These are phyloP conservation scores for Pristionchus mayeri DNA, from an alignment of 2,888 invertebrate genomes.

Conservation along the genomic window DNA sequence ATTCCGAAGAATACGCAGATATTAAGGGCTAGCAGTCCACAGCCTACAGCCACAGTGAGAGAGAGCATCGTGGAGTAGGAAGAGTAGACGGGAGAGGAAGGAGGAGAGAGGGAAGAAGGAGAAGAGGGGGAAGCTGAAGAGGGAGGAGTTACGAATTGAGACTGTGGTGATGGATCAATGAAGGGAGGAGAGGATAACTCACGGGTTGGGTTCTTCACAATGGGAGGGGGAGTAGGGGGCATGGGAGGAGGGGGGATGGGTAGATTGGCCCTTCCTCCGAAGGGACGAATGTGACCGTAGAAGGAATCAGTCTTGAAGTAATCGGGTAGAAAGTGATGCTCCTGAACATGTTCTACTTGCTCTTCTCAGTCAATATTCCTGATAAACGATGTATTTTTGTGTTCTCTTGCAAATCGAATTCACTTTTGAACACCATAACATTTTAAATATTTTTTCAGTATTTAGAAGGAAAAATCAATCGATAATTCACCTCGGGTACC, in stretches of 20 bases:
- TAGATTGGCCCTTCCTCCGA: slow-evolving; percentile 65
- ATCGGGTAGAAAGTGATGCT: slow-evolving; percentile 71
- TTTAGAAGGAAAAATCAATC: too few species aligned
- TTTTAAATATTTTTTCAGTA: too few species aligned
- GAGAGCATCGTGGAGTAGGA: slow-evolving; percentile 57
- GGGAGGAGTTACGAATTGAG: background rate
- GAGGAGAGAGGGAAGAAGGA: slow-evolving; percentile 44
- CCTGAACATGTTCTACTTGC: slow-evolving; percentile 50
- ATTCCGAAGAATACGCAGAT: slow-evolving; percentile 71
- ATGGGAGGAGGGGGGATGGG: slow-evolving; percentile 75
- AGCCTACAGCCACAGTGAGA: slow-evolving; percentile 71
- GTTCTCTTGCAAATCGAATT: too few species aligned
- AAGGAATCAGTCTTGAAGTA: slow-evolving; percentile 71
- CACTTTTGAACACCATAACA: too few species aligned
- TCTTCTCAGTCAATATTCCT: background rate
- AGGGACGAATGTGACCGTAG: slow-evolving; percentile 73
- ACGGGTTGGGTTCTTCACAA: slow-evolving; percentile 61
- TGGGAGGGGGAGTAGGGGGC: slow-evolving; percentile 72
- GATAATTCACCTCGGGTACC: slow-evolving; percentile 58
- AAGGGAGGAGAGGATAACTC: slow-evolving; percentile 45
- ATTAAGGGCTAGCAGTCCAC: slow-evolving; percentile 72
- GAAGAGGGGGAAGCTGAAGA: slow-evolving; percentile 55
- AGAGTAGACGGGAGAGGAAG: slow-evolving; percentile 51
- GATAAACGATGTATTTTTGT: background rate
- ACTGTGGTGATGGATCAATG: background rate